Base-by-base conservation (phyloP, 1,140 invertebrate genomes). In the Drosophila rhopaloa region DNA sequence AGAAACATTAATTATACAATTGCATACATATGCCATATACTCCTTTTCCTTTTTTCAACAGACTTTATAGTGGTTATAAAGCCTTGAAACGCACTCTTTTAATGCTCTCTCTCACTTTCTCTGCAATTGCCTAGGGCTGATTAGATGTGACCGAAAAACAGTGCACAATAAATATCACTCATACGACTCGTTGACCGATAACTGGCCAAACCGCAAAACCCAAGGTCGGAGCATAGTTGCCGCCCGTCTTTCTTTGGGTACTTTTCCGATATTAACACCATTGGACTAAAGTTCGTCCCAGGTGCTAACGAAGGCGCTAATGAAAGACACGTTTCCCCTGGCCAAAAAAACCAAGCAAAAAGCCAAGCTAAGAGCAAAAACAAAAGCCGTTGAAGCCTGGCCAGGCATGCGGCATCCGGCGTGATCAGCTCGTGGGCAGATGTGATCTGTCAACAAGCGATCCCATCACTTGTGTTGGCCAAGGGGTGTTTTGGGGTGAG, bases 271-370 rank as follows among this genome's bases (percentile, higher is more conserved):
- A 81, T 78, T 83, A 79, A 58, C 75, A 83, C 56, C 46, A 46
- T 53, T 61, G 16, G 53, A 63, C 59, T 53, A 43, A 50, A 47
- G 43, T 40, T 56, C 38, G 56, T 48, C 68, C 59, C 84, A 89
- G 83, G 83, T 79, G 83, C 80, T 88, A 88, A 88, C 62, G 47
- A 80, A 66, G 71, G 29, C 61, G 83, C 76, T 88, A 89, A 88
- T 88, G 71, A 83, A 79, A 62, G 79, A 79, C 84, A 88, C 84
- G 83, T 88, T 83, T 55, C 61, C 71, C 47, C 35, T 66, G 61
- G 47, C 38, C 61, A 35, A 62, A 51, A 51, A 27, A 66, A 47
- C 38, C 48, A 24, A 32, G 60, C 60, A 35, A 68, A 68, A 65
- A 68, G 46, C 60, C 60, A 63, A 53, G 24, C 56, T 54, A 80